Conservation (phyloP, 2,113 vertebrate genomes). For the Jaculus jaculus region DNA sequence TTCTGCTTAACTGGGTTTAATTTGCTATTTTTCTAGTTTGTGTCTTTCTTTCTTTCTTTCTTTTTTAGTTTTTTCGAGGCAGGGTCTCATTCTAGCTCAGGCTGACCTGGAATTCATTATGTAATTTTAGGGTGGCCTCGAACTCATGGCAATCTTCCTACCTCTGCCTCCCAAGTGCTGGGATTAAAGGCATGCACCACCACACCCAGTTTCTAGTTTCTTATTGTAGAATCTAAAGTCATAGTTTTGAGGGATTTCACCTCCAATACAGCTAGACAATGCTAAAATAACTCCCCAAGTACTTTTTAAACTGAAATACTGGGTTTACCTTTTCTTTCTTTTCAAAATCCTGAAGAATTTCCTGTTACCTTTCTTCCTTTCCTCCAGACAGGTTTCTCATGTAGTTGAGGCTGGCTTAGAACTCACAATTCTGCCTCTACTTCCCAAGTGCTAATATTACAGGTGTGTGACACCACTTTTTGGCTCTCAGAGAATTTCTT, state of each 20-base stretch:
- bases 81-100: too few relatives aligned
- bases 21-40: background rate
- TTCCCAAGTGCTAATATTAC: background rate
- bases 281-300: background rate
- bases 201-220: background rate
- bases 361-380: background rate
- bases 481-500: background rate
- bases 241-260: background rate
- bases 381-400: background rate
- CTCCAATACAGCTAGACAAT: background rate
- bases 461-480: background rate
- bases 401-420: background rate
- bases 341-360: background rate
- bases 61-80: too few relatives aligned
- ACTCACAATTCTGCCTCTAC: background rate
- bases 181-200: background rate
- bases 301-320: background rate
- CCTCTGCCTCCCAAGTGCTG: too few relatives aligned
- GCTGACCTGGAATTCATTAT: too few relatives aligned
- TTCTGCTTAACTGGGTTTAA: background rate
- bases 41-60: too few relatives aligned
- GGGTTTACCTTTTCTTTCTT: background rate
- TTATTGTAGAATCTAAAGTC: background rate
- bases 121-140: too few relatives aligned
- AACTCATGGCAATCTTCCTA: too few relatives aligned